Evolutionary conservation across 2,797 vertebrate genomes (phyloP), one percentile per base, ranked within the genome.

Genomic region (Malurus leucopterus): DNA sequence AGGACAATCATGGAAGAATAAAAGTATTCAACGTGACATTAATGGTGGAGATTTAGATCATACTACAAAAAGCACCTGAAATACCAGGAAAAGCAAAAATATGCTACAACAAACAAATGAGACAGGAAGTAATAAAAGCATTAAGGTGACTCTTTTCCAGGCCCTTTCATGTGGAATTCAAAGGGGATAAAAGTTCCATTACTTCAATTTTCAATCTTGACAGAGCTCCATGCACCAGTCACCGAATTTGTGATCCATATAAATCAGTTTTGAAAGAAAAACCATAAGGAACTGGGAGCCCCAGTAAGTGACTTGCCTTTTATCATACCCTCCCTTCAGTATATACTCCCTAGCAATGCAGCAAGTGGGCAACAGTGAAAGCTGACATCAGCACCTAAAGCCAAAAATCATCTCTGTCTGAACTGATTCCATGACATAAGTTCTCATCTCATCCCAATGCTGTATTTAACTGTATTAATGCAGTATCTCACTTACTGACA

Each of bases 401-500:
- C 9, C 20, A 43, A 75, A 84, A 47, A 40, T 8, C 4, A 14
- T 4, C 9, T 54, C 54, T 50, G 86, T 81, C 78, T 86, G 86
- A 92, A 89, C 14, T 53, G 61, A 86, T 81, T 91, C 88, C 55
- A 54, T 53, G 69, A 81, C 74, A 53, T 38, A 51, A 63, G 49
- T 69, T 46, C 85, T 69, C 34, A 82, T 75, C 82, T 82, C 71
- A 83, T 54, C 38, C 71, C 72, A 91, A 76, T 50, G 26, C n/a
- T 58, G 19, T 12, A 14, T 54, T 58, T 44, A 15, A 61, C 43
- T 20, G 21, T 6, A 70, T 11, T 9, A 30, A 18, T 36, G 47
- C 61, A 53, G 0, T 8, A 59, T 30, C 22, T 29, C 55, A 97
- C 97, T 96, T 86, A 98, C 98, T 55, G 96, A 76, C 58, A 78